Conservation (phyloP, 1,140 invertebrate genomes). For the Drosophila pandora region DNA sequence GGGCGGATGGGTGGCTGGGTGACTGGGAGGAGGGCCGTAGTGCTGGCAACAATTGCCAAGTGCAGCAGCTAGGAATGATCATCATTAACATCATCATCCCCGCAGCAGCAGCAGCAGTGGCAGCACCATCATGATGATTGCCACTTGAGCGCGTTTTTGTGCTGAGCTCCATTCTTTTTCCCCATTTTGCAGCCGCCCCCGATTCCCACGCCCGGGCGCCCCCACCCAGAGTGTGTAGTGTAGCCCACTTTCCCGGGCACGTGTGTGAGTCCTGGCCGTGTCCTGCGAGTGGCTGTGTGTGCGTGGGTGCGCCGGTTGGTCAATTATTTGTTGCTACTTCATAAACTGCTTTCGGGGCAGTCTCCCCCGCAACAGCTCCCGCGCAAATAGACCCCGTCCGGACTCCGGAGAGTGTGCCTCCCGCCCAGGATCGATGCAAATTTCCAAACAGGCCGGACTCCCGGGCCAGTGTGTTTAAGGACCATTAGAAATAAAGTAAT, state of each 20-base stretch:
- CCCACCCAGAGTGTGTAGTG: neutral
- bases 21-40: constrained; percentile 1
- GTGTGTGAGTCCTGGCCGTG: neutral
- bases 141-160: constrained; percentile 68
- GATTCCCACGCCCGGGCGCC: constrained; percentile 1
- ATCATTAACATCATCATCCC: constrained; percentile 24
- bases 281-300: neutral
- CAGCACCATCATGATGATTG: constrained; percentile 62
- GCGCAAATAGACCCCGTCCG: constrained; percentile 21
- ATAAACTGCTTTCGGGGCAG: constrained; percentile 50
- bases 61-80: constrained; percentile 54
- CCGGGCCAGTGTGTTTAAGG: no score
- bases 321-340: constrained; percentile 78
- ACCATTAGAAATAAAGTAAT: neutral
- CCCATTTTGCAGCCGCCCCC: constrained; percentile 11
- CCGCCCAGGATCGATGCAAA: neutral
- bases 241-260: constrained; percentile 28
- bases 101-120: constrained; percentile 10
- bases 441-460: neutral
- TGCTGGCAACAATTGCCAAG: constrained; percentile 73
- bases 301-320: constrained; percentile 32
- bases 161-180: constrained; percentile 15
- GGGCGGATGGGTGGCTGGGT: neutral
- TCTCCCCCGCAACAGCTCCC: constrained; percentile 4
- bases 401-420: neutral